phyloP scores from a whole-genome alignment of 2,113 vertebrate species.

The Dipodomys merriami region DNA sequence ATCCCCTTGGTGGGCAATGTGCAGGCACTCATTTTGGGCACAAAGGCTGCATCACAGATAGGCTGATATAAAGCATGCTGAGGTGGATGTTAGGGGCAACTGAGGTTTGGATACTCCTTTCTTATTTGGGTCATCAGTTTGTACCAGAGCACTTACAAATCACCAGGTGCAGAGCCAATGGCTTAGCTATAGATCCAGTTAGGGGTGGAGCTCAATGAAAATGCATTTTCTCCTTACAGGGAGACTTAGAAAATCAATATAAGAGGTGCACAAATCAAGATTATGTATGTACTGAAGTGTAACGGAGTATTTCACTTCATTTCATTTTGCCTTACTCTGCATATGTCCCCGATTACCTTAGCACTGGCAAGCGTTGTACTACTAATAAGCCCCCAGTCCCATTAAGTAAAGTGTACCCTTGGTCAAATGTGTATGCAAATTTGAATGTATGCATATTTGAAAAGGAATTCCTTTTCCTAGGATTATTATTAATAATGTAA shows the following conservation, averaged over 20 bases:
- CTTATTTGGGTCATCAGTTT: neutral
- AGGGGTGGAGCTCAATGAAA: neutral
- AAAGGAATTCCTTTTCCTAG: slow-evolving; percentile 13
- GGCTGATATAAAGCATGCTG: neutral
- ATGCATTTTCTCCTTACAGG: slow-evolving; percentile 8
- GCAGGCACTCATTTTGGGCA: slow-evolving; percentile 36
- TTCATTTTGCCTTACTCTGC: neutral
- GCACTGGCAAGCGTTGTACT: neutral
- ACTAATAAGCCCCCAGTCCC: neutral
- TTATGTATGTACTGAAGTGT: neutral
- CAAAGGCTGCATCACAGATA: neutral
- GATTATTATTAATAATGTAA: neutral
- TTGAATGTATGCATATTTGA: too few species aligned
- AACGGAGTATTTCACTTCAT: neutral
- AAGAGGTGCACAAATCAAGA: neutral
- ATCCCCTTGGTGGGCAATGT: neutral
- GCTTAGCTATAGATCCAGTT: neutral
- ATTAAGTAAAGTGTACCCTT: neutral
- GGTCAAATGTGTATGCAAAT: neutral
- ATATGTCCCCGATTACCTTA: neutral
- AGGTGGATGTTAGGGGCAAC: neutral
- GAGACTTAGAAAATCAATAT: neutral
- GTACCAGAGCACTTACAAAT: neutral
- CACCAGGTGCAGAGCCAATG: neutral
- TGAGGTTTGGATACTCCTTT: neutral